A percentile compares a stretch with the other conserved stretches of the same genome.
These are phyloP conservation scores for Myrmecophaga tridactyla DNA, from an alignment of 2,113 vertebrate species.

Conservation along the genomic window DNA sequence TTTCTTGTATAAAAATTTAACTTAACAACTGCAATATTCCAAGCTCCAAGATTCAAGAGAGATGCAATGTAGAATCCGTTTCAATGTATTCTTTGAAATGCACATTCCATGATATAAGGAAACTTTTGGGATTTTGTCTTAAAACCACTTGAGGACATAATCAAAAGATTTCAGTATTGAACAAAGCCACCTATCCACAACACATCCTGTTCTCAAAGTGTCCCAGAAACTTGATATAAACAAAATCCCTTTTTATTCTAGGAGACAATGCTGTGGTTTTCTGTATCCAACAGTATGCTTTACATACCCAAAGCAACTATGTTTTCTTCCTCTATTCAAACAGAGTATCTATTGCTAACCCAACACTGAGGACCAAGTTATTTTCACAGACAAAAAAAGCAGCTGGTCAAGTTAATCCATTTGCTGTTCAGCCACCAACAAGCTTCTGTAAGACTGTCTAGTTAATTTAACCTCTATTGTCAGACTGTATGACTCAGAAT, in stretches of 20 bases:
- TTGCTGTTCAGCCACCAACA: slow-evolving; percentile 69
- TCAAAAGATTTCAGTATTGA: slow-evolving; percentile 62
- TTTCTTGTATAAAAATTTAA: slow-evolving; percentile 14
- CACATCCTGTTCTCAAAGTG: slow-evolving; percentile 62
- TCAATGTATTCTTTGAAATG: slow-evolving; percentile 62
- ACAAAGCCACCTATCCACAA: slow-evolving; percentile 65
- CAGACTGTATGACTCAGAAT: slow-evolving; percentile 70
- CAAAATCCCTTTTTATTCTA: slow-evolving; percentile 68
- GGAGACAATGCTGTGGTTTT: slow-evolving; percentile 51
- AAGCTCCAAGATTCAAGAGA: slow-evolving; percentile 28
- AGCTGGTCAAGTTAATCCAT: slow-evolving; percentile 71
- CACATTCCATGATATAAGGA: slow-evolving; percentile 56
- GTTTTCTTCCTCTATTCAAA: slow-evolving; percentile 32
- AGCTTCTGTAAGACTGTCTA: slow-evolving; percentile 55
- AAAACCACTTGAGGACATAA: slow-evolving; percentile 67
- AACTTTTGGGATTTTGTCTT: slow-evolving; percentile 67
- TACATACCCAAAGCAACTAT: slow-evolving; percentile 58
- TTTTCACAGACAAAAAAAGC: slow-evolving; percentile 63
- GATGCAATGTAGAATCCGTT: slow-evolving; percentile 30
- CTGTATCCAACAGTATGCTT: slow-evolving; percentile 51
- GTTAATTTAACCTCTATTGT: slow-evolving; percentile 81
- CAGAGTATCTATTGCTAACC: slow-evolving; percentile 59
- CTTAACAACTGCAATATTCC: slow-evolving; percentile 36
- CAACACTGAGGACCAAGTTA: slow-evolving; percentile 55
- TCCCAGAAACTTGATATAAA: slow-evolving; percentile 70